phyloP scores from a whole-genome alignment of 2,888 invertebrate genomes.

The Lymantria dispar region DNA sequence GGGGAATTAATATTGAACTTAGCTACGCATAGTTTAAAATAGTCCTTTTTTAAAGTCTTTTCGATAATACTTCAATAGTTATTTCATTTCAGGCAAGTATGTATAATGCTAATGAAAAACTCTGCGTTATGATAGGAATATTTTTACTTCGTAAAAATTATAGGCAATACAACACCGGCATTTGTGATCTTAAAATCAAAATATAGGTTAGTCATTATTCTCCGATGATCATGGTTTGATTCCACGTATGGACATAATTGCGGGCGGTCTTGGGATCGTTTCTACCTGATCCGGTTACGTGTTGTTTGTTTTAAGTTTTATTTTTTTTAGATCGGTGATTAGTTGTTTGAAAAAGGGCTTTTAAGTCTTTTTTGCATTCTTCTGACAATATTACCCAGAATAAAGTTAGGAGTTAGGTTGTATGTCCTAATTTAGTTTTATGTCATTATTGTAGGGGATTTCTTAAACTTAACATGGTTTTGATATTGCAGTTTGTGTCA shows the following conservation, averaged over 20 bases:
- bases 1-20: too few species aligned
- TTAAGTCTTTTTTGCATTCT: slow-evolving; percentile 35
- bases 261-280: slow-evolving; percentile 43
- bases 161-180: slow-evolving; percentile 41
- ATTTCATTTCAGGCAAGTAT: too few species aligned
- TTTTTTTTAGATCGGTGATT: slow-evolving; percentile 46
- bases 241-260: slow-evolving; percentile 57
- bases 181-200: slow-evolving; percentile 49
- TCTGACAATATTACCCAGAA: slow-evolving; percentile 16
- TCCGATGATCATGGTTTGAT: slow-evolving; percentile 41
- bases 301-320: slow-evolving; percentile 62
- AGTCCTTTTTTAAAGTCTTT: too few species aligned
- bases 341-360: slow-evolving; percentile 34
- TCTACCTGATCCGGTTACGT: slow-evolving; percentile 58
- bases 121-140: slow-evolving; percentile 2
- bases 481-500: too few species aligned
- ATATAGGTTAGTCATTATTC: slow-evolving; percentile 62
- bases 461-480: too few species aligned
- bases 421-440: too few species aligned
- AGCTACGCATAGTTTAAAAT: too few species aligned
- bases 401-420: too few species aligned
- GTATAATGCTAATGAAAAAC: too few species aligned
- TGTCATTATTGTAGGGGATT: too few species aligned
- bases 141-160: slow-evolving; percentile 34
- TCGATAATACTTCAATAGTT: too few species aligned